Conservation (phyloP, 2,888 invertebrate genomes). For the Cheilosia scutellata region DNA sequence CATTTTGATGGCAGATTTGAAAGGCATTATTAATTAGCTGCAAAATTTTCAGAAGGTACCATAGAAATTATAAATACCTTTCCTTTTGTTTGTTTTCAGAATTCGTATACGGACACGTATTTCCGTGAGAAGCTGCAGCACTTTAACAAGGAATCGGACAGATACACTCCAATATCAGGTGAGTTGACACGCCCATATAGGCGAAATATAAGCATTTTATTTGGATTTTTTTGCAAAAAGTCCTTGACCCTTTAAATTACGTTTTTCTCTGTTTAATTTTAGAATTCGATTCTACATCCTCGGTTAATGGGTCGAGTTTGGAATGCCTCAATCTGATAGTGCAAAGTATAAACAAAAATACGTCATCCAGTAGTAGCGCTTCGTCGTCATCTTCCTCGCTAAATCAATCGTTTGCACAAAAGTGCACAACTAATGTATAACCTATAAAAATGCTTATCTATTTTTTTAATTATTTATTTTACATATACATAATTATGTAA, state of each 20-base stretch:
- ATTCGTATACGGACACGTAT: conserved; percentile 83
- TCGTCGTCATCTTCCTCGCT: conserved; percentile 78
- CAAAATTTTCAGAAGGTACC: conserved; percentile 7
- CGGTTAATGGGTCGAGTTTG: conserved; percentile 86
- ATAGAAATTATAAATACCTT: conserved; percentile 19
- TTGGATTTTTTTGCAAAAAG: background rate
- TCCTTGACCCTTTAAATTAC: background rate
- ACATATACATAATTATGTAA: conserved; percentile 18
- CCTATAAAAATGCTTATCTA: background rate
- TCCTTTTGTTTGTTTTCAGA: conserved; percentile 79
- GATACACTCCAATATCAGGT: conserved; percentile 83
- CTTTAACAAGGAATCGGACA: conserved; percentile 81
- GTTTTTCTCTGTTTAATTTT: conserved; percentile 73
- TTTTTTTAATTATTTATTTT: conserved; percentile 59
- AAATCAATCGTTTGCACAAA: conserved; percentile 82
- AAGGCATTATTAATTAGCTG: conserved; percentile 54
- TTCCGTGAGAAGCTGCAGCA: conserved; percentile 83
- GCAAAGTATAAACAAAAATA: conserved; percentile 86
- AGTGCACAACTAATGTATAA: conserved; percentile 81
- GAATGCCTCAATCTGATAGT: conserved; percentile 90
- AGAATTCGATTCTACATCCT: conserved; percentile 84
- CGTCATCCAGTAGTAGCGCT: conserved; percentile 70
- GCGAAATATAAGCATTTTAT: background rate
- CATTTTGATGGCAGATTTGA: background rate
- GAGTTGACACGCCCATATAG: conserved; percentile 43